Conservation (phyloP, 2,888 invertebrate genomes). For the Criorhina ranunculi region DNA sequence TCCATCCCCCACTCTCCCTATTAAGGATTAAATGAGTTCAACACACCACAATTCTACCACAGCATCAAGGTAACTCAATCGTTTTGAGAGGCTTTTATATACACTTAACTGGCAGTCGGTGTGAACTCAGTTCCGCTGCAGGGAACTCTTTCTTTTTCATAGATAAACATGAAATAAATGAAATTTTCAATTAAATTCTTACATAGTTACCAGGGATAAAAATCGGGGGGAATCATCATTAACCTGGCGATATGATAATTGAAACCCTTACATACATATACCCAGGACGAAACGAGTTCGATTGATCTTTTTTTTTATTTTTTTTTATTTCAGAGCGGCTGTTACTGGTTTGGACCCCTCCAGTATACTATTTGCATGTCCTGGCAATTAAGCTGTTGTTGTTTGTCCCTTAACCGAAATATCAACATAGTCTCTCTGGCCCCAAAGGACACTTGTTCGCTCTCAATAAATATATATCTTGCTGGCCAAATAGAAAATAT, state of each 20-base stretch:
- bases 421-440: slow-evolving; percentile 53
- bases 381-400: slow-evolving; percentile 63
- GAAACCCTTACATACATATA: slow-evolving; percentile 44
- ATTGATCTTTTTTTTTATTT: slow-evolving; percentile 21
- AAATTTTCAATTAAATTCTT: slow-evolving; percentile 58
- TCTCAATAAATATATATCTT: slow-evolving; percentile 48
- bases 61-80: slow-evolving; percentile 31
- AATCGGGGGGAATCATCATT: slow-evolving; percentile 53
- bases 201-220: slow-evolving; percentile 7
- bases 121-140: slow-evolving; percentile 40
- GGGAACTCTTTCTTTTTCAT: slow-evolving; percentile 62
- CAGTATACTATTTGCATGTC: slow-evolving; percentile 53
- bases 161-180: slow-evolving; percentile 58
- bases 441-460: slow-evolving; percentile 50
- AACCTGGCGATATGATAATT: slow-evolving; percentile 63
- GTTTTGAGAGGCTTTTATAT: slow-evolving; percentile 31
- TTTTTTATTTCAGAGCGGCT: not conserved
- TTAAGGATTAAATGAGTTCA: slow-evolving; percentile 67
- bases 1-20: slow-evolving; percentile 8
- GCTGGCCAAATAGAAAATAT: slow-evolving; percentile 21
- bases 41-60: slow-evolving; percentile 40
- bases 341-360: slow-evolving; percentile 15
- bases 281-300: slow-evolving; percentile 35
- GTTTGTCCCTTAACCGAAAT: slow-evolving; percentile 58
- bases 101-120: slow-evolving; percentile 32